Conservation (phyloP, 2,113 vertebrate species). For the Sakesphorus luctuosus region DNA sequence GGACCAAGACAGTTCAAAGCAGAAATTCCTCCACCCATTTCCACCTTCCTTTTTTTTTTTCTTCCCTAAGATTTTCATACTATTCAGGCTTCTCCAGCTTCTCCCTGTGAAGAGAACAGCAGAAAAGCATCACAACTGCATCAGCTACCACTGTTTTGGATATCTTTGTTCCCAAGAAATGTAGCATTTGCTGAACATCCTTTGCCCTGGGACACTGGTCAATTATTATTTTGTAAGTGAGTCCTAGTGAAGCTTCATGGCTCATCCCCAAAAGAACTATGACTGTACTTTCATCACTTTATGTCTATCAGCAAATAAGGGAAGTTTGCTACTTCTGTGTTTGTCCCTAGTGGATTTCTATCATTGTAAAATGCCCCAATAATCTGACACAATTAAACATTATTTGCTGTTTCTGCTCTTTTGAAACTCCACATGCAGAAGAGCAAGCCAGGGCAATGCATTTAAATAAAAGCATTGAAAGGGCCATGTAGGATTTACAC, state of each 20-base stretch:
- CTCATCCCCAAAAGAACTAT: neutral
- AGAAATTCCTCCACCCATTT: neutral
- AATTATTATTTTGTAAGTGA: neutral
- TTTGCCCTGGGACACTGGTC: neutral
- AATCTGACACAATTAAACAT: neutral
- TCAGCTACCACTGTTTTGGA: neutral
- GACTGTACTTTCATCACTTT: neutral
- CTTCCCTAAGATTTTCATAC: neutral
- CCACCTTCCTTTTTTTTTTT: neutral
- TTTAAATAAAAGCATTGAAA: neutral
- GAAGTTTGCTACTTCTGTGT: neutral
- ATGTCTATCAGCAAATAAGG: neutral
- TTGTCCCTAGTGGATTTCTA: neutral
- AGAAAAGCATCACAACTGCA: neutral
- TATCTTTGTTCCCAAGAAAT: neutral
- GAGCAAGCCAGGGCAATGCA: neutral
- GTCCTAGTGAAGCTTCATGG: neutral
- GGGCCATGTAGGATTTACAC: neutral
- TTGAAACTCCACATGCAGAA: neutral
- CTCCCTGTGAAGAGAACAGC: neutral
- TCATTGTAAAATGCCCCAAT: neutral
- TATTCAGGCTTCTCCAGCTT: neutral
- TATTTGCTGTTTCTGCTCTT: neutral
- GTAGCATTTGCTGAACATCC: neutral
- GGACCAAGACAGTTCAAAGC: neutral